phyloP scores from a whole-genome alignment of 2,113 vertebrate genomes.

The Corythaixoides concolor region DNA sequence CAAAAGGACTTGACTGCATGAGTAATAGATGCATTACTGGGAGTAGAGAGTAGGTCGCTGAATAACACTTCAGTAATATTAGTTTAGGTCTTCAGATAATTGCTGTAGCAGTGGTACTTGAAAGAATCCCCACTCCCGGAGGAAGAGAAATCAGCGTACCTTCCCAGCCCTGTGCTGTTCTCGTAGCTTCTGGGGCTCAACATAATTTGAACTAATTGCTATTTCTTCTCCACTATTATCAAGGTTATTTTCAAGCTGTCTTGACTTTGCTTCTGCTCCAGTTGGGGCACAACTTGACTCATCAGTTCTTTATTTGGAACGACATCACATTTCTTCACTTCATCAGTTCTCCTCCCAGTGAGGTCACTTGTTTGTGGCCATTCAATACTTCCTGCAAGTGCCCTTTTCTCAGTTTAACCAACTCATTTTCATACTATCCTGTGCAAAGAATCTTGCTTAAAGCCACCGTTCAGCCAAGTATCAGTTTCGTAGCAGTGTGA shows the following conservation, averaged over 20 bases:
- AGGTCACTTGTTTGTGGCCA: constrained; percentile 55
- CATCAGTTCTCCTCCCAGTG: constrained; percentile 49
- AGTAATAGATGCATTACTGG: background rate
- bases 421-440: background rate
- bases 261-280: constrained; percentile 38
- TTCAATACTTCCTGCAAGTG: constrained; percentile 38
- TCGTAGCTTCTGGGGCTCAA: background rate
- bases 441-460: background rate
- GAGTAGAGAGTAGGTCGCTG: background rate
- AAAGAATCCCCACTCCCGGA: background rate
- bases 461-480: background rate
- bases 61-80: background rate
- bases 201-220: background rate
- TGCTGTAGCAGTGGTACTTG: background rate
- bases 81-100: background rate
- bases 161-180: background rate
- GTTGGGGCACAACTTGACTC: constrained; percentile 37
- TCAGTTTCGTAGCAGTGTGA: background rate
- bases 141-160: background rate
- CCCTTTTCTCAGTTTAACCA: background rate
- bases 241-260: constrained; percentile 4
- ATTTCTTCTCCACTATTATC: background rate
- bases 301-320: constrained; percentile 68
- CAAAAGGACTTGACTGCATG: constrained; percentile 37
- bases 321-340: constrained; percentile 57